Percentiles rank a stretch among this genome's conserved stretches.
Conservation (phyloP, 2,888 invertebrate species). For the Meganola albula region DNA sequence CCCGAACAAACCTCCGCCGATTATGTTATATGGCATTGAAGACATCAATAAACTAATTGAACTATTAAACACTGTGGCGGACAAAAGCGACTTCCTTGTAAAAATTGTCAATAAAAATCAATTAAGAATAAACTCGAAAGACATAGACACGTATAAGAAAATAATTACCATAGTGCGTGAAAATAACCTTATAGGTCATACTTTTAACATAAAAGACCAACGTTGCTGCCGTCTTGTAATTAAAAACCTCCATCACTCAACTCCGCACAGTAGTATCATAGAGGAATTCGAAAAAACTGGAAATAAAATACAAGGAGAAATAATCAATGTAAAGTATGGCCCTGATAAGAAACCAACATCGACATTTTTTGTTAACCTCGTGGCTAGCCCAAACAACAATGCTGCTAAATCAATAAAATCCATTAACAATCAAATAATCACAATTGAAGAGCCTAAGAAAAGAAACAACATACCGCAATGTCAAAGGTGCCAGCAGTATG, state of each 20-base stretch:
- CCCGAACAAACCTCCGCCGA: neutral
- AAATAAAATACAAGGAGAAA: constrained; percentile 2
- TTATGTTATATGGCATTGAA: constrained; percentile 2
- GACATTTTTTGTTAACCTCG: constrained; percentile 8
- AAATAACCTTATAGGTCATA: constrained; percentile 4
- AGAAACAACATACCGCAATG: constrained; percentile 2
- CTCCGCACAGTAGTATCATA: neutral
- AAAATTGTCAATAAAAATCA: constrained; percentile 4
- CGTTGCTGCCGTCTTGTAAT: constrained; percentile 2
- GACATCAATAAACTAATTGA: constrained; percentile 2
- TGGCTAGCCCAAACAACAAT: constrained; percentile 1
- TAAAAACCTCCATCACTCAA: constrained; percentile 6
- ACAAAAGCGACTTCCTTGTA: neutral
- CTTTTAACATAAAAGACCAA: constrained; percentile 6
- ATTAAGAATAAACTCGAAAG: neutral
- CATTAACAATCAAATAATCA: constrained; percentile 1
- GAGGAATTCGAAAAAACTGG: no score
- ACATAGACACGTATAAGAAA: constrained; percentile 2
- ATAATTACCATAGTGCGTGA: constrained; percentile 1
- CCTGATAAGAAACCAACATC: constrained; percentile 4
- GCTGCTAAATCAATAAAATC: neutral
- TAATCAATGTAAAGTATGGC: constrained; percentile 5
- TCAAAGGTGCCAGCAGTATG: constrained; percentile 4
- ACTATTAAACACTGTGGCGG: neutral
- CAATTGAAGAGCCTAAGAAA: constrained; percentile 4